Conservation (phyloP, 2,113 vertebrate species). For the Pseudorectes ferrugineus region DNA sequence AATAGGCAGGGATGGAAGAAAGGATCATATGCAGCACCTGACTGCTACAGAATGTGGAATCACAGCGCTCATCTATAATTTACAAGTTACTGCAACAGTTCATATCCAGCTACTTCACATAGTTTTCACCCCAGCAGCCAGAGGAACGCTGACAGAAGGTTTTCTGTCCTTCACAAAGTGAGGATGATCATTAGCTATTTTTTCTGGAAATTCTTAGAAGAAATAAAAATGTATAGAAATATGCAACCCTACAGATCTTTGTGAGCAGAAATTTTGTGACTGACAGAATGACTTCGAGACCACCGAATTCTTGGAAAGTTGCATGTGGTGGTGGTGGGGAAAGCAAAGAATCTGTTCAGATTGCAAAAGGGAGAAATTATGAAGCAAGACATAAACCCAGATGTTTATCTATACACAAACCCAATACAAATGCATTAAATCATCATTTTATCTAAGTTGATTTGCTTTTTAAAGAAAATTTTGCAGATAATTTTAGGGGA, state of each 20-base stretch:
- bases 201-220: background rate
- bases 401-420: background rate
- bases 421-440: background rate
- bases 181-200: background rate
- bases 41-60: slow-evolving; percentile 20
- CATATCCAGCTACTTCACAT: background rate
- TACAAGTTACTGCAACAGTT: background rate
- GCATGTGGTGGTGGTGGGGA: too few species aligned
- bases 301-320: background rate
- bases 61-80: slow-evolving; percentile 34
- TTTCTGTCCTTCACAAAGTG: background rate
- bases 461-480: background rate
- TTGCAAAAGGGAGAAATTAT: background rate
- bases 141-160: background rate
- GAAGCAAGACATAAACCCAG: slow-evolving; percentile 11
- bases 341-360: background rate
- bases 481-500: background rate
- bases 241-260: background rate
- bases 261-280: background rate
- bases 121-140: background rate
- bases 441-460: background rate
- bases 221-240: background rate
- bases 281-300: background rate
- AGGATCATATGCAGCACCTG: background rate
- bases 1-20: background rate